Conservation (phyloP, 30 jellyfish, hydroid and myxozoan genomes). For the Aurelia sp. region DNA sequence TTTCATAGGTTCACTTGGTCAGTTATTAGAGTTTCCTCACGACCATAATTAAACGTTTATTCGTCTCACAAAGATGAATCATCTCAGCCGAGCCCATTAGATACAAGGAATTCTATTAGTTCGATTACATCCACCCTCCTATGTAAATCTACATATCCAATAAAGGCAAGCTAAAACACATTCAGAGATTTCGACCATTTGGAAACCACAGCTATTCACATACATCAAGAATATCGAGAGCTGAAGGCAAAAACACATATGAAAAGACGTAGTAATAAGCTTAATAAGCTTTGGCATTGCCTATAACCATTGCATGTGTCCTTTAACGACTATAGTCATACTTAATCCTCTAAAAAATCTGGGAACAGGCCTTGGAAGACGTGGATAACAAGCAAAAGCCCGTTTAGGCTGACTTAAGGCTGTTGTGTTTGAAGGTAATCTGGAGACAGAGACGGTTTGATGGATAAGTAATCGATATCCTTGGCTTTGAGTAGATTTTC, state of each 20-base stretch:
- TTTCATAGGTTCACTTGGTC: too few species aligned
- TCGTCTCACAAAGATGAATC: not conserved
- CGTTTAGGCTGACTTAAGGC: constrained; percentile 32
- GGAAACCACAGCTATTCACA: constrained; percentile 51
- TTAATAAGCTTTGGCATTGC: constrained; percentile 33
- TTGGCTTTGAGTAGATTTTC: constrained; percentile 39
- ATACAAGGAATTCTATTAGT: constrained; percentile 19
- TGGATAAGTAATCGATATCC: constrained; percentile 69
- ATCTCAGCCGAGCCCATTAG: constrained; percentile 52
- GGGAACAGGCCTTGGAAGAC: constrained; percentile 30
- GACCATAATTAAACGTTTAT: too few species aligned
- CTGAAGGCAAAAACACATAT: constrained; percentile 42
- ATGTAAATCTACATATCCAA: constrained; percentile 25
- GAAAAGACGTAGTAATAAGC: constrained; percentile 12
- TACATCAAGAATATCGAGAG: constrained; percentile 25
- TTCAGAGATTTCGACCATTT: constrained; percentile 14
- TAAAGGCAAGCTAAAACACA: constrained; percentile 14
- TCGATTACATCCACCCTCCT: constrained; percentile 31
- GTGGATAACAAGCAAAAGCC: constrained; percentile 22
- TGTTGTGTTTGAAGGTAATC: constrained; percentile 46
- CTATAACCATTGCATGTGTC: constrained; percentile 49
- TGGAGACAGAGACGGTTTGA: constrained; percentile 67
- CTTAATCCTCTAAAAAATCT: constrained; percentile 37
- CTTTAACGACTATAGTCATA: constrained; percentile 18
- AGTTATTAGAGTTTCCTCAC: too few species aligned